phyloP scores from a whole-genome alignment of 2,797 vertebrate species.

The Yasuhikotakia modesta region DNA sequence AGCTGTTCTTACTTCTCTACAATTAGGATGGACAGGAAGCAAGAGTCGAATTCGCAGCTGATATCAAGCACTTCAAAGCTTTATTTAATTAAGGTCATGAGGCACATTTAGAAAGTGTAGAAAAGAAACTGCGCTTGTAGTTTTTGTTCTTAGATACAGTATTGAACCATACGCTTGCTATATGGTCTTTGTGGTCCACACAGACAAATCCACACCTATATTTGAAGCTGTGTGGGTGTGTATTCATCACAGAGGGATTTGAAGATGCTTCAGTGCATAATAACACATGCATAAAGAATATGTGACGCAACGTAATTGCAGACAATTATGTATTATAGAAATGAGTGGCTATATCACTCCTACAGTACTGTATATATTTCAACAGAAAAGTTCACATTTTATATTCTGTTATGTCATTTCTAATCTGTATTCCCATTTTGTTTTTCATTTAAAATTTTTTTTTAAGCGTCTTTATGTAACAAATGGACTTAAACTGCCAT shows the following conservation, averaged over 20 bases:
- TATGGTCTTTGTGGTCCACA: neutral
- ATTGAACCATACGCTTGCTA: neutral
- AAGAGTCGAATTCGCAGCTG: conserved; percentile 54
- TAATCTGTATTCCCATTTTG: too few relatives aligned
- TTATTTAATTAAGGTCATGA: conserved; percentile 52
- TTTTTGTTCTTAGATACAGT: neutral
- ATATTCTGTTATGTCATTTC: too few relatives aligned
- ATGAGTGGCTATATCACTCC: neutral
- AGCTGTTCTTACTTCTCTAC: conserved; percentile 43
- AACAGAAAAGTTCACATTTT: too few relatives aligned
- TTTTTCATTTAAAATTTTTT: too few relatives aligned
- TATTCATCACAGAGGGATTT: neutral
- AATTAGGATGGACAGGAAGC: conserved; percentile 61
- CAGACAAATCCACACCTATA: neutral
- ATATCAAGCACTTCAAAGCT: conserved; percentile 54
- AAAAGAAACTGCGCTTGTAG: conserved; percentile 48
- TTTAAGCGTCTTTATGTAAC: too few relatives aligned
- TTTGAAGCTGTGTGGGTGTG: conserved; percentile 13
- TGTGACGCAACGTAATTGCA: neutral
- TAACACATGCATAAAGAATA: conserved; percentile 14
- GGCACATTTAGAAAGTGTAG: conserved; percentile 4
- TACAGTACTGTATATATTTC: neutral
- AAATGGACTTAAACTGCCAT: too few relatives aligned
- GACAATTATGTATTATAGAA: neutral
- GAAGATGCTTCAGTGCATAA: conserved; percentile 8